Percentiles rank a stretch among this genome's conserved stretches.
These are phyloP conservation scores for Phaetusa simplex DNA, from an alignment of 2,113 vertebrate species.

Conservation along the genomic window DNA sequence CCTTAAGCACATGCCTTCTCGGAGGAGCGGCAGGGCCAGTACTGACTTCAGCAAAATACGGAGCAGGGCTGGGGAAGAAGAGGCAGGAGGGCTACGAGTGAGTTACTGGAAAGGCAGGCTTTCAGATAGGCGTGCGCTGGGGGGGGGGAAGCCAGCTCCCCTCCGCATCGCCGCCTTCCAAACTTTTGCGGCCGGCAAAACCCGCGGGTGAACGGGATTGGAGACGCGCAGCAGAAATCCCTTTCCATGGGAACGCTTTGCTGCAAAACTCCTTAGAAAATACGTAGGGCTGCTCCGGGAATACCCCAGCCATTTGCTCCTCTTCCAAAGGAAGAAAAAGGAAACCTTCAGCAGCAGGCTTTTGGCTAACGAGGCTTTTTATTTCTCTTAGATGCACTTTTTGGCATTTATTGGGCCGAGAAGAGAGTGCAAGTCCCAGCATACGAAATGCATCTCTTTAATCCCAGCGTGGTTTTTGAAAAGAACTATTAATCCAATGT, in stretches of 20 bases:
- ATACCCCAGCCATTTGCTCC: not conserved
- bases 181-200: not conserved
- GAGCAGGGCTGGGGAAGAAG: not conserved
- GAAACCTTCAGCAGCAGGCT: not conserved
- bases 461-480: constrained; percentile 11
- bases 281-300: not conserved
- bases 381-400: not conserved
- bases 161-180: not conserved
- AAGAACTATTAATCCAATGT: constrained; percentile 25
- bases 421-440: not conserved
- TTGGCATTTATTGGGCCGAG: constrained; percentile 11
- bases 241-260: not conserved
- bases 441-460: not conserved
- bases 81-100: rapidly evolving
- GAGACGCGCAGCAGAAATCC: not conserved
- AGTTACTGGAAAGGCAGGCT: not conserved
- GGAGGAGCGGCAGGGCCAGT: not conserved
- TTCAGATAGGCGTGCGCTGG: not conserved
- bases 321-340: not conserved
- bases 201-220: not conserved
- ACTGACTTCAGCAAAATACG: not conserved
- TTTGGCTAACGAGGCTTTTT: not conserved
- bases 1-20: not conserved
- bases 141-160: not conserved
- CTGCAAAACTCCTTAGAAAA: not conserved